Conservation (phyloP, 2,888 invertebrate genomes). For the Andrena minutula region DNA sequence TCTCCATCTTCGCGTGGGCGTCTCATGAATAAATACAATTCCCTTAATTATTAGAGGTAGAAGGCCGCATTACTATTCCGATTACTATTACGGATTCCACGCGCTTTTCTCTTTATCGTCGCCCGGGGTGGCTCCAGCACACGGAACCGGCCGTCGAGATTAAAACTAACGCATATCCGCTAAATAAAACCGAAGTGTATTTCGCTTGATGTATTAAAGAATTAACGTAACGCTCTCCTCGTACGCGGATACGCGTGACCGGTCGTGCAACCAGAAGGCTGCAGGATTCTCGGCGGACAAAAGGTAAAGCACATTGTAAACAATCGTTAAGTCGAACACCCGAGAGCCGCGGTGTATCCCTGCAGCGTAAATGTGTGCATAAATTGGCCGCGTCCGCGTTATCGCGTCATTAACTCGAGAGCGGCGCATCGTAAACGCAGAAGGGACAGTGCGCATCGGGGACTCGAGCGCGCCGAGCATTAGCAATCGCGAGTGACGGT, state of each 20-base stretch:
- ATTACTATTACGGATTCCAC: neutral
- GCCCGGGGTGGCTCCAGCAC: no score
- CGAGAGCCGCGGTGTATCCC: neutral
- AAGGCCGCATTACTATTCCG: neutral
- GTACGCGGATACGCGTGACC: slow-evolving; percentile 6
- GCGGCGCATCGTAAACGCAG: slow-evolving; percentile 10
- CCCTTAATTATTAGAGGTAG: slow-evolving; percentile 41
- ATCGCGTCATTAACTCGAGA: slow-evolving; percentile 19
- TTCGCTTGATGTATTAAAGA: neutral
- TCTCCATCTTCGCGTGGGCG: slow-evolving; percentile 38
- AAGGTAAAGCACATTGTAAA: slow-evolving; percentile 33
- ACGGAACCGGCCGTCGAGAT: neutral
- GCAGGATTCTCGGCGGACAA: neutral
- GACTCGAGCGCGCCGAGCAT: neutral
- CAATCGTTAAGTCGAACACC: slow-evolving; percentile 7
- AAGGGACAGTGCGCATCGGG: neutral
- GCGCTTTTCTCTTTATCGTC: no score
- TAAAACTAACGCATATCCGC: neutral
- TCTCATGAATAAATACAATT: slow-evolving; percentile 62
- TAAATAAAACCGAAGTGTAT: neutral
- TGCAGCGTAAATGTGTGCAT: neutral
- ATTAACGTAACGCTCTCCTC: neutral
- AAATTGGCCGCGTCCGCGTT: slow-evolving; percentile 21
- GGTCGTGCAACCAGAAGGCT: neutral
- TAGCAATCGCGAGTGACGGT: neutral